phyloP scores from a whole-genome alignment of 2,888 invertebrate genomes.

The Drosophila borealis region DNA sequence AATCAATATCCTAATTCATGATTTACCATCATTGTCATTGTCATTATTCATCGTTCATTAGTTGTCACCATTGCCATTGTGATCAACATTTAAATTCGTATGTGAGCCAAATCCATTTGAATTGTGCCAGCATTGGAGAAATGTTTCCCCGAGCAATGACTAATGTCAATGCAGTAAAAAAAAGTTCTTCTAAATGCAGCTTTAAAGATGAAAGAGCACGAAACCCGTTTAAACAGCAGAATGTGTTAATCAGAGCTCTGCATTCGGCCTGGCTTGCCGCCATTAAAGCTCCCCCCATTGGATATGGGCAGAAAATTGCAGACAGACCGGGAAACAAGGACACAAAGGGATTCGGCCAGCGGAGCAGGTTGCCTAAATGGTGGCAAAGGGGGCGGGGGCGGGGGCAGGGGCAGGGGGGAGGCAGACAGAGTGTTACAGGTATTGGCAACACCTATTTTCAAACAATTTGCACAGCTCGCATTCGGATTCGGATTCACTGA shows the following conservation, averaged over 20 bases:
- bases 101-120: no score
- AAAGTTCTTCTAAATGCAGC: no score
- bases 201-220: no score
- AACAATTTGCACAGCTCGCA: slow-evolving; percentile 27
- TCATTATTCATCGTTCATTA: not conserved
- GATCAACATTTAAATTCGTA: not conserved
- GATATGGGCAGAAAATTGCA: no score
- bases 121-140: no score
- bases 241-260: no score
- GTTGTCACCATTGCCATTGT: not conserved
- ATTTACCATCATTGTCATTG: slow-evolving; percentile 4
- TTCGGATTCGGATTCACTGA: slow-evolving; percentile 11
- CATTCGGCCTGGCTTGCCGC: no score
- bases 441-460: slow-evolving; percentile 17
- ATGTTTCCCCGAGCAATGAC: no score
- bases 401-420: no score
- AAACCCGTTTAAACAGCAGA: no score
- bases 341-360: slow-evolving; percentile 1
- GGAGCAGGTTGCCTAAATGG: not conserved
- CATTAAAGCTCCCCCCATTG: no score
- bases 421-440: not conserved
- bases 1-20: not conserved
- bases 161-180: no score
- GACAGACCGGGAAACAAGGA: not conserved
- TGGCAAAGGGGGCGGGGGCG: not conserved